Conservation (phyloP, 2,888 invertebrate genomes). For the Chymomyza amoena region DNA sequence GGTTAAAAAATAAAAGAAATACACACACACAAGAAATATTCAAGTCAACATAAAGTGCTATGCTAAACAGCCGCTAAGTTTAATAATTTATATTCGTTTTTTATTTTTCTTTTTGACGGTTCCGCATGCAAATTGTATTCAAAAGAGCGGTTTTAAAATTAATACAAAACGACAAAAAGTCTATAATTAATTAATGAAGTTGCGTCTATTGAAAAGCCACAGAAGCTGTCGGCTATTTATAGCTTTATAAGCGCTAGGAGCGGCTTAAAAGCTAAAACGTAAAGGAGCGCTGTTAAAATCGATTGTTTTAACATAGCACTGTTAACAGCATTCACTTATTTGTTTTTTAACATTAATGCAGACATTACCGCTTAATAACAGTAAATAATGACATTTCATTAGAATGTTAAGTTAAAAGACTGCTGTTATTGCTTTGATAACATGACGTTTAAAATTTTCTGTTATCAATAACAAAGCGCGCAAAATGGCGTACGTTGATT, state of each 20-base stretch:
- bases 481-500: no score
- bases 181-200: not conserved
- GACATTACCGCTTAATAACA: no score
- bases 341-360: no score
- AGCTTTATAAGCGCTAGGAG: not conserved
- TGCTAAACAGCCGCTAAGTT: constrained; percentile 45
- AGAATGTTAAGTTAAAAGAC: no score
- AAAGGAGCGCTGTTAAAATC: no score
- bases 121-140: constrained; percentile 3
- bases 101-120: not conserved
- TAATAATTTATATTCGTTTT: not conserved
- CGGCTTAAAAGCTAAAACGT: no score
- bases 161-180: not conserved
- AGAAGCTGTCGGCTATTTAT: not conserved
- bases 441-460: no score
- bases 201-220: not conserved
- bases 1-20: not conserved
- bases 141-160: not conserved
- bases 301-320: no score
- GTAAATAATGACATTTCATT: no score
- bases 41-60: constrained; percentile 55
- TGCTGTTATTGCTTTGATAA: no score
- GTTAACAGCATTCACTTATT: no score
- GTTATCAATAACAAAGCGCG: no score
- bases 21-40: not conserved